Conservation (phyloP, 1,140 invertebrate species). For the Ceratosolen solmsi region DNA sequence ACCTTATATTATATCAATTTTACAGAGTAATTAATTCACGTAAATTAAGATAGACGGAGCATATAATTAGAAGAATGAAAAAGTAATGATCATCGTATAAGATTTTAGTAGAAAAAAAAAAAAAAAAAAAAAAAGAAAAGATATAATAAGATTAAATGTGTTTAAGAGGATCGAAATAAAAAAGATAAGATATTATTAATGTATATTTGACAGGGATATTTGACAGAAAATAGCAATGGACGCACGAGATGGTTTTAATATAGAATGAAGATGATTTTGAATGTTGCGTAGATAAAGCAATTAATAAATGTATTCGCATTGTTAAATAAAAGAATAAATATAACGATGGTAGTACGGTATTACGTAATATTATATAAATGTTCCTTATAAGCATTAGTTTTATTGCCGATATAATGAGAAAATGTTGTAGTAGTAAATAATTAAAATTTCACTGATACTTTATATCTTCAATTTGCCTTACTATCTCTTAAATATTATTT, state of each 20-base stretch:
- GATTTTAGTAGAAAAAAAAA: background rate
- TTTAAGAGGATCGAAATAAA: background rate
- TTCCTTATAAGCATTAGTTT: no score
- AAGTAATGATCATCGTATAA: background rate
- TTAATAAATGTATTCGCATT: no score
- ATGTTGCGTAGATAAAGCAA: no score
- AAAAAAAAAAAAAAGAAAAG: background rate
- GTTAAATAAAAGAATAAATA: no score
- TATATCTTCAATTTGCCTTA: no score
- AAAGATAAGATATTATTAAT: background rate
- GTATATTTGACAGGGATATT: background rate
- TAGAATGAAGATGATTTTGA: background rate
- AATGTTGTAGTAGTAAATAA: no score
- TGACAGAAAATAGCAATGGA: background rate
- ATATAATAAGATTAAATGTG: no score
- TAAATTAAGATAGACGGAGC: slow-evolving; percentile 7
- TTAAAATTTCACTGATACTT: no score
- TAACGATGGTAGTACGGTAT: no score
- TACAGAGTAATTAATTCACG: background rate
- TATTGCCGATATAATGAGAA: no score
- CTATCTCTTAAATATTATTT: no score
- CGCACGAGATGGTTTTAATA: background rate
- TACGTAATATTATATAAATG: no score
- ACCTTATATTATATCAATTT: background rate
- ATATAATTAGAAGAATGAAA: slow-evolving; percentile 7